Conservation (phyloP, 2,113 vertebrate genomes). For the Ptilorrhoa leucosticta region DNA sequence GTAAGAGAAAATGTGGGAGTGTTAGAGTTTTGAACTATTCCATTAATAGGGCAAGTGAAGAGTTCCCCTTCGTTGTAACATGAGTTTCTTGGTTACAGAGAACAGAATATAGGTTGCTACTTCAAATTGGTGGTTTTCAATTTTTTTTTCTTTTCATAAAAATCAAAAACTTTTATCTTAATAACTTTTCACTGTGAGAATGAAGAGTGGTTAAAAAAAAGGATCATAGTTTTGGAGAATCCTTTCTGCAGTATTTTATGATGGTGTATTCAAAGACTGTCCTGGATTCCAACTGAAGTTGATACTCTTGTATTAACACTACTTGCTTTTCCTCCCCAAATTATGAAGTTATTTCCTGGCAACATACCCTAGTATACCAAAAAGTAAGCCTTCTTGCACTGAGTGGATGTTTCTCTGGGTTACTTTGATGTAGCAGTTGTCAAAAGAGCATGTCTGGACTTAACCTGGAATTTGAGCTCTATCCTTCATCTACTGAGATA, state of each 20-base stretch:
- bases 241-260: background rate
- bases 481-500: background rate
- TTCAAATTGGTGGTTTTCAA: background rate
- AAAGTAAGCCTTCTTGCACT: background rate
- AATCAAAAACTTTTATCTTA: background rate
- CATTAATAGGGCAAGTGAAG: background rate
- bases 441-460: background rate
- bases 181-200: background rate
- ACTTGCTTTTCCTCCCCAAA: background rate
- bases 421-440: background rate
- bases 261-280: background rate
- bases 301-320: background rate
- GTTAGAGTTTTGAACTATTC: background rate
- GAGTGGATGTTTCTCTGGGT: background rate
- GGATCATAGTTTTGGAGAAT: background rate
- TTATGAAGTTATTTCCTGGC: background rate
- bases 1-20: background rate
- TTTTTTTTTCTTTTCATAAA: background rate
- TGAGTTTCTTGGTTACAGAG: background rate
- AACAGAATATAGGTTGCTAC: fast-evolving
- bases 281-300: background rate
- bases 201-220: background rate
- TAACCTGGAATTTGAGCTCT: background rate
- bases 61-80: background rate
- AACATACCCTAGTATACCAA: background rate